phyloP scores from a whole-genome alignment of 2,113 vertebrate genomes.

The Neomonachus schauinslandi region DNA sequence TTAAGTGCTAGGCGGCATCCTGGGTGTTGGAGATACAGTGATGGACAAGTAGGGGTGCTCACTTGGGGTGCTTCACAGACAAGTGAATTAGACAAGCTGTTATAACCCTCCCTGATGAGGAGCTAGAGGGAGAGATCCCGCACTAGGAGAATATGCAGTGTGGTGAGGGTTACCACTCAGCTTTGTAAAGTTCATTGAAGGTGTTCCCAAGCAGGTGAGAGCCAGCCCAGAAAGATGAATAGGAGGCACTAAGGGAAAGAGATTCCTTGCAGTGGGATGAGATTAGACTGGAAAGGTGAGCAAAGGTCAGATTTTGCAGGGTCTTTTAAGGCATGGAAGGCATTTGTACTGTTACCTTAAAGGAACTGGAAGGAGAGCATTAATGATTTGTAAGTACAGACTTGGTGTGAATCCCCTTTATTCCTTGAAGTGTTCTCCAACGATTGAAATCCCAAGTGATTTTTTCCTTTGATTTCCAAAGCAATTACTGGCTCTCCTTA shows the following conservation, averaged over 20 bases:
- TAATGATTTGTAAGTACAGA: neutral
- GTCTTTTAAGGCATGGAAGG: neutral
- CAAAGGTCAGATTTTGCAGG: neutral
- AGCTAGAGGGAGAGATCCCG: neutral
- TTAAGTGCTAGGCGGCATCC: neutral
- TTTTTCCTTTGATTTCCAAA: slow-evolving; percentile 28
- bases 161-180: neutral
- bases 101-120: neutral
- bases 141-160: neutral
- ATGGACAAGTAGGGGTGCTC: neutral
- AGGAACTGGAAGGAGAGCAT: neutral
- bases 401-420: neutral
- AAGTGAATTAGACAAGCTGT: neutral
- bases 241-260: neutral
- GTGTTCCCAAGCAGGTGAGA: neutral
- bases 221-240: neutral
- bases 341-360: neutral
- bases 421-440: neutral
- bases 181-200: neutral
- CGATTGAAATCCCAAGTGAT: neutral
- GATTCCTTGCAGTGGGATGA: neutral
- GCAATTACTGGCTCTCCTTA: neutral
- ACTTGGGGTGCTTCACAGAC: neutral
- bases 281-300: neutral
- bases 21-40: neutral